These are phyloP conservation scores for Aselliscus stoliczkanus DNA, from an alignment of 2,797 vertebrate species.

Conservation along the genomic window DNA sequence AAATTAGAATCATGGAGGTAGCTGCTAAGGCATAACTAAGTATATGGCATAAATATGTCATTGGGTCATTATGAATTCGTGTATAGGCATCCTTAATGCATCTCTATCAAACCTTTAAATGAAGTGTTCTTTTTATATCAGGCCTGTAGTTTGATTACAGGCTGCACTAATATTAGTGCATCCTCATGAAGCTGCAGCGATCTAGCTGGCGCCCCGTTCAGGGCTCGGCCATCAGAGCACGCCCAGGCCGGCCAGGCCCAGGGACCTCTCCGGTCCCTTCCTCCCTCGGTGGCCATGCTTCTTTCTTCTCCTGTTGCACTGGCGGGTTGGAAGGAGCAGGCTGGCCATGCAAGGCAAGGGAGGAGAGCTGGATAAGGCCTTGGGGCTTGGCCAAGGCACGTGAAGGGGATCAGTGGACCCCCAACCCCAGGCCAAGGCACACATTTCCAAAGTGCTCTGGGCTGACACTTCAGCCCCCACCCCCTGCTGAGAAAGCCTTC, in stretches of 20 bases:
- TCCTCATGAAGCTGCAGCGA: neutral
- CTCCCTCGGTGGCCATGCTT: neutral
- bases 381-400: slow-evolving; percentile 35
- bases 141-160: slow-evolving; percentile 61
- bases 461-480: slow-evolving; percentile 59
- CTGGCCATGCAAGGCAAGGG: fast-evolving
- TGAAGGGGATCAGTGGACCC: neutral
- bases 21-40: slow-evolving; percentile 72
- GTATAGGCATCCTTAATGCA: slow-evolving; percentile 70
- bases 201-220: neutral
- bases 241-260: neutral
- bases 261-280: neutral
- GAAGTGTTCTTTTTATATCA: slow-evolving; percentile 48
- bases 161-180: neutral
- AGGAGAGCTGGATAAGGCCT: neutral
- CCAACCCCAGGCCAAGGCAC: neutral
- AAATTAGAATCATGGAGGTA: slow-evolving; percentile 79
- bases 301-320: neutral
- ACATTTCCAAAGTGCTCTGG: slow-evolving; percentile 72
- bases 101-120: slow-evolving; percentile 59
- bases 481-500: slow-evolving; percentile 66
- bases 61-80: slow-evolving; percentile 81
- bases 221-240: neutral
- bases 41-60: slow-evolving; percentile 81
- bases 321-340: fast-evolving